Percentiles rank a stretch among this genome's conserved stretches.
phyloP scores from a whole-genome alignment of 2,797 vertebrate species.

The Poecilia velifera region DNA sequence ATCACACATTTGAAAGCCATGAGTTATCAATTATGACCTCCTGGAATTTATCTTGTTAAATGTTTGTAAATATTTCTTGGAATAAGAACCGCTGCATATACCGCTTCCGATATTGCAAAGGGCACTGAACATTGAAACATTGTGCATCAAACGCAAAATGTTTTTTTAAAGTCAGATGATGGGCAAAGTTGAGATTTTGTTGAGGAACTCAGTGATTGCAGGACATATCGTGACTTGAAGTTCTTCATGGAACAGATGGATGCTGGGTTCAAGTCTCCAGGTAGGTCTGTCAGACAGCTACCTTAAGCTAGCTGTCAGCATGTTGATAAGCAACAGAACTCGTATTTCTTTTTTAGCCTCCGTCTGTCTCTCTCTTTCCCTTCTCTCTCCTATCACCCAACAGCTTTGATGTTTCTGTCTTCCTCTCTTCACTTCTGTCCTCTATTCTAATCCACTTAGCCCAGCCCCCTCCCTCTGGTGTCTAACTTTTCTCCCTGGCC shows the following conservation, averaged over 20 bases:
- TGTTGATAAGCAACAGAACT: constrained; percentile 65
- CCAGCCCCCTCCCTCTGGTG: constrained; percentile 46
- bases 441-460: constrained; percentile 73
- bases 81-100: constrained; percentile 5
- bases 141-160: neutral
- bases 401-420: constrained; percentile 70
- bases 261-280: constrained; percentile 48
- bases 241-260: constrained; percentile 37
- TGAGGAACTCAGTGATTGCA: constrained; percentile 9
- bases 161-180: constrained; percentile 42
- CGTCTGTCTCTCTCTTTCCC: constrained; percentile 24
- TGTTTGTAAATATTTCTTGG: constrained; percentile 8
- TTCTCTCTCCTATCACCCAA: constrained; percentile 37
- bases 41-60: neutral
- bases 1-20: neutral
- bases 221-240: constrained; percentile 16
- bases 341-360: constrained; percentile 42
- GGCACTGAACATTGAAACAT: constrained; percentile 14
- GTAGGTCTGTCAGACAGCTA: constrained; percentile 50
- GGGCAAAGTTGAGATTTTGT: constrained; percentile 26
- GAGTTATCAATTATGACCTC: neutral
- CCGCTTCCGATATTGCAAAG: constrained; percentile 32
- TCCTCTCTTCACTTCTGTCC: constrained; percentile 54
- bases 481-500: constrained; percentile 43
- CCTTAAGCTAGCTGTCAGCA: constrained; percentile 64